phyloP scores from a whole-genome alignment of 2,797 vertebrate genomes.

The Rhinogobio ventralis region DNA sequence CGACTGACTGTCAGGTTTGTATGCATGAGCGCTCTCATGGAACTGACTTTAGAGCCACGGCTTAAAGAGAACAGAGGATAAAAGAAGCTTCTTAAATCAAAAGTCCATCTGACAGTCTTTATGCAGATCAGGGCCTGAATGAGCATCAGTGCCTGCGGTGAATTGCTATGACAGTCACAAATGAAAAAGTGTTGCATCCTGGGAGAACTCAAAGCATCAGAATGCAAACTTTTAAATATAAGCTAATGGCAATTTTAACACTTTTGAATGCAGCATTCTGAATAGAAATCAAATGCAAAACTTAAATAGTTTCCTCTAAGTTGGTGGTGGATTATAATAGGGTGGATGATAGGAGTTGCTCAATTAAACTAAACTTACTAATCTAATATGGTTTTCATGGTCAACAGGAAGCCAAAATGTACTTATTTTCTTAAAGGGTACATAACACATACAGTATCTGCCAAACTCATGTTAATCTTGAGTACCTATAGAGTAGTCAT shows the following conservation, averaged over 20 bases:
- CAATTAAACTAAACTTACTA: background rate
- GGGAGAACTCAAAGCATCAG: slow-evolving; percentile 62
- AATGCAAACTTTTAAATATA: background rate
- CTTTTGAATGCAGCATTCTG: background rate
- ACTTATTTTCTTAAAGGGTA: background rate
- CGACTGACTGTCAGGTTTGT: slow-evolving; percentile 34
- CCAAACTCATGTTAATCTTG: too few relatives aligned
- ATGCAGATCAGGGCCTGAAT: slow-evolving; percentile 48
- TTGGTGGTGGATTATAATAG: background rate
- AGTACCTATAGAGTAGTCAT: too few relatives aligned
- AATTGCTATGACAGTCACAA: slow-evolving; percentile 46
- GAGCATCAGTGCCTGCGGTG: slow-evolving; percentile 3
- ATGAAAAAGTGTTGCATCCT: slow-evolving; percentile 38
- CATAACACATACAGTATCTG: too few relatives aligned
- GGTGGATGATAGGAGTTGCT: background rate
- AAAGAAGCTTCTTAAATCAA: slow-evolving; percentile 46
- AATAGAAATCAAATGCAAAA: background rate
- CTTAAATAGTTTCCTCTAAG: background rate
- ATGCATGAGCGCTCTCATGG: slow-evolving; percentile 35
- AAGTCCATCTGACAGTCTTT: slow-evolving; percentile 45
- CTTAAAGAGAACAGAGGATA: slow-evolving; percentile 31
- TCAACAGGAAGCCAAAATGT: background rate
- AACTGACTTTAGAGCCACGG: slow-evolving; percentile 12
- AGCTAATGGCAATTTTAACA: background rate
- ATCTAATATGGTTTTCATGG: background rate